Evolutionary conservation across 2,888 invertebrate genomes (phyloP).

Genomic region (Scaptomyza tumidula): DNA sequence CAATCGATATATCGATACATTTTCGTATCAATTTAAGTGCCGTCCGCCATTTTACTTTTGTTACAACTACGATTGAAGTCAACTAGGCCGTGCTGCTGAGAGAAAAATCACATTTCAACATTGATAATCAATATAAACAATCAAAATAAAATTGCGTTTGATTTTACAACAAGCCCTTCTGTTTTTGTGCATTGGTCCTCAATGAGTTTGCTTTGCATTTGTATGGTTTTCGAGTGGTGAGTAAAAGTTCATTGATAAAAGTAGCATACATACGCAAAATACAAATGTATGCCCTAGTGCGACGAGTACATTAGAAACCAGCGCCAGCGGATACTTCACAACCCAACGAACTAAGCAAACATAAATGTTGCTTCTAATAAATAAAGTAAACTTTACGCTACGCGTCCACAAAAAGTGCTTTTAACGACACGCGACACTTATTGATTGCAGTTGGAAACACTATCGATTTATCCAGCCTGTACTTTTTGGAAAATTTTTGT

Average conservation of each 20-base stretch:
- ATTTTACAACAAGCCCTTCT: slow-evolving; percentile 52
- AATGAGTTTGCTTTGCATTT: slow-evolving; percentile 73
- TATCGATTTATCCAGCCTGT: slow-evolving; percentile 57
- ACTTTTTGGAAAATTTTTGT: slow-evolving; percentile 26
- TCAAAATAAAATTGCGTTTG: slow-evolving; percentile 70
- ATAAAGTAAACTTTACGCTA: slow-evolving; percentile 10
- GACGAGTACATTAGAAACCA: slow-evolving; percentile 36
- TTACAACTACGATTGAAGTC: slow-evolving; percentile 59
- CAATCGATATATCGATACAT: slow-evolving; percentile 29
- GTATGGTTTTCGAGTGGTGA: slow-evolving; percentile 79
- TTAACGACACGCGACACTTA: slow-evolving; percentile 3
- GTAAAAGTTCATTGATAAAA: slow-evolving; percentile 78
- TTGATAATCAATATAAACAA: slow-evolving; percentile 57
- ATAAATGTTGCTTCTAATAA: slow-evolving; percentile 14
- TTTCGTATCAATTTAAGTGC: slow-evolving; percentile 1
- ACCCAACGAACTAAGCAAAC: slow-evolving; percentile 14
- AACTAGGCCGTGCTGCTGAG: slow-evolving; percentile 59
- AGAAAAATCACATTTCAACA: slow-evolving; percentile 59
- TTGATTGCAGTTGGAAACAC: slow-evolving; percentile 27
- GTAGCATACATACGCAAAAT: slow-evolving; percentile 31
- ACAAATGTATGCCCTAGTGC: slow-evolving; percentile 47
- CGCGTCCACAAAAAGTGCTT: slow-evolving; percentile 24
- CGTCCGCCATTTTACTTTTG: slow-evolving; percentile 55
- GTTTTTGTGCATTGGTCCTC: slow-evolving; percentile 77
- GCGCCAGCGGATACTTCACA: slow-evolving; percentile 42